Evolutionary conservation across 2,888 invertebrate species (phyloP).

Genomic region (Helleia helle): DNA sequence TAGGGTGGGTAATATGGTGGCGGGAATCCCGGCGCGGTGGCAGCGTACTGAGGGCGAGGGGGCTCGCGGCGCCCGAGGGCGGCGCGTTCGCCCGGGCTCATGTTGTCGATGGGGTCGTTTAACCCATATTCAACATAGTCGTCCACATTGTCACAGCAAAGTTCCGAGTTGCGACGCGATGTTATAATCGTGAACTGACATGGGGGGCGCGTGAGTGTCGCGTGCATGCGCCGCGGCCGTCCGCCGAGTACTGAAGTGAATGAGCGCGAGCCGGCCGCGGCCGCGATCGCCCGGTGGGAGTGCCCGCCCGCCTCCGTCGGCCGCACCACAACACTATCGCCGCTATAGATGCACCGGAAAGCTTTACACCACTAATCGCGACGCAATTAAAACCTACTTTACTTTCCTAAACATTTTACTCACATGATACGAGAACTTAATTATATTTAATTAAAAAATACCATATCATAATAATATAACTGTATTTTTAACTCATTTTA

Average conservation of each 20-base stretch:
- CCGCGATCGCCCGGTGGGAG: slow-evolving; percentile 54
- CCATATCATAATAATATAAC: no score
- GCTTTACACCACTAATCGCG: slow-evolving; percentile 65
- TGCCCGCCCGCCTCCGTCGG: slow-evolving; percentile 31
- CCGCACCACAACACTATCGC: slow-evolving; percentile 51
- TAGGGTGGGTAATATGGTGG: slow-evolving; percentile 68
- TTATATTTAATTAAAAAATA: no score
- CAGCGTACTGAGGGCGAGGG: slow-evolving; percentile 67
- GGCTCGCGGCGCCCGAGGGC: slow-evolving; percentile 68
- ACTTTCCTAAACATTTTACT: slow-evolving; percentile 44
- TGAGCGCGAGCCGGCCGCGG: slow-evolving; percentile 56
- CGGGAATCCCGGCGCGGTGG: slow-evolving; percentile 66
- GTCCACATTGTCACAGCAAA: slow-evolving; percentile 67
- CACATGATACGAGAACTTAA: no score
- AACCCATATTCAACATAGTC: slow-evolving; percentile 79
- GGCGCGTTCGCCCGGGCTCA: slow-evolving; percentile 73
- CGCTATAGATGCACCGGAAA: slow-evolving; percentile 63
- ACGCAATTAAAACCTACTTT: slow-evolving; percentile 64
- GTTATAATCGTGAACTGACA: slow-evolving; percentile 71
- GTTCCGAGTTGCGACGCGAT: slow-evolving; percentile 54
- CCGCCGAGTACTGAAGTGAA: slow-evolving; percentile 68
- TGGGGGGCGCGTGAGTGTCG: slow-evolving; percentile 51
- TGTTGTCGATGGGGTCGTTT: slow-evolving; percentile 70
- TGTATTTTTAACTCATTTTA: no score
- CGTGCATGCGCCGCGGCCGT: slow-evolving; percentile 59